Evolutionary conservation across 53 echinoderm and acorn worm genomes (phyloP).

Genomic region (Zoroaster sp.): DNA sequence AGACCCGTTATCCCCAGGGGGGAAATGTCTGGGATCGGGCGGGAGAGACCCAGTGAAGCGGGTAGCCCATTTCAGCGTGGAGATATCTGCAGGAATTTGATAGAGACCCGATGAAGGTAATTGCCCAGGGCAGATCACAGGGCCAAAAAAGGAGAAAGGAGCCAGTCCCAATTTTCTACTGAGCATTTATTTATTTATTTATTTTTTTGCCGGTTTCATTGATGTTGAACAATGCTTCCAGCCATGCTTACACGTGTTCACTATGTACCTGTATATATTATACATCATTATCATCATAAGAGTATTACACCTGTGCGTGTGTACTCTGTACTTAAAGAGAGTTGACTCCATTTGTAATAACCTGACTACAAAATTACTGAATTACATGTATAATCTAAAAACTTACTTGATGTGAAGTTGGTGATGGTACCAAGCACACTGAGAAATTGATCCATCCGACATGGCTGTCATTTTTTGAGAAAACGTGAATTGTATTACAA

Average conservation of each 20-base stretch:
- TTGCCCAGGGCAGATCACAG: neutral
- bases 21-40: slow-evolving; percentile 7
- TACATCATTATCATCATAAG: neutral
- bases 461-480: too few relatives aligned
- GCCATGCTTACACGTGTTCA: neutral
- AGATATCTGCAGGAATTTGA: slow-evolving; percentile 6
- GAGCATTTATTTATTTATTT: neutral
- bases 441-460: too few relatives aligned
- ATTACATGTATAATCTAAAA: too few relatives aligned
- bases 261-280: neutral
- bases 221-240: neutral
- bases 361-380: too few relatives aligned
- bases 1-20: neutral
- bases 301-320: neutral
- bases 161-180: neutral
- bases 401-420: too few relatives aligned
- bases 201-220: neutral
- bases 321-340: too few relatives aligned
- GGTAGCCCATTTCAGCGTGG: neutral
- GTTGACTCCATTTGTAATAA: too few relatives aligned
- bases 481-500: too few relatives aligned
- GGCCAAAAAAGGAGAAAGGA: neutral
- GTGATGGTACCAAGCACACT: too few relatives aligned
- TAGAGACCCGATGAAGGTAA: neutral
- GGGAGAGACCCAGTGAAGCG: slow-evolving; percentile 6